Evolutionary conservation across 92 coral and sea anemone species (phyloP), one percentile per base, ranked within the genome.

Genomic region (Siderastrea siderea): DNA sequence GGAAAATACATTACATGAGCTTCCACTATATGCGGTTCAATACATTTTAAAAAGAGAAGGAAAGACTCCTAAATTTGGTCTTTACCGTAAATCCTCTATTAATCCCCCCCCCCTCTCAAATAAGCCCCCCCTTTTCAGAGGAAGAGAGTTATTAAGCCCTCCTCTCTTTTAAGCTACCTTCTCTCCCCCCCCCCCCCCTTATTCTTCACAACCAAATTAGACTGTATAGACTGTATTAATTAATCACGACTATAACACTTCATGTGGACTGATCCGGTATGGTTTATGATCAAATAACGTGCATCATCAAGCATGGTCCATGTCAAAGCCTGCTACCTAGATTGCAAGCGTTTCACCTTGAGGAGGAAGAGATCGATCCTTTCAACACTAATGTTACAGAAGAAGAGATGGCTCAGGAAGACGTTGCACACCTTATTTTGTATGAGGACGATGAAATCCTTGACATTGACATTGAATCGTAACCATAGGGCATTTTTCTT

Each of bases 341-440:
- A 87, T 81, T 87, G 86, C 80, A 87, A 87, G 86, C 80, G 73
- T 80, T 65, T 49, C 87, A 59, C 61, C 86, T 19, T 52, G 91
- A 87, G 57, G 91, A 87, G 67, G 86, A 87, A 81, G 81, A 79
- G 67, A 69, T 10, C 77, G 81, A 87, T 87, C 80, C 91, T 57
- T 87, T 87, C 67, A 81, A 87, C 62, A 76, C 66, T 71, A 79
- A 16, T 61, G 73, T 80, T 80, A 71, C 86, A 87, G 80, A 87
- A 65, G 91, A 87, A 71, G 91, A 87, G 77, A 87, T 87, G 91
- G 73, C 69, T 70, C 66, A 76, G 47, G 79, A 78, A 78, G 83
- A 78, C 67, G 47, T 58, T n/a, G 84, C 85, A 13, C 77, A 86
- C 69, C 63, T 86, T 51, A 58, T 58, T 63, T 57, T 86, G 80